Evolutionary conservation across 2,888 invertebrate species (phyloP).

Genomic region (Ferdinandea cuprea): DNA sequence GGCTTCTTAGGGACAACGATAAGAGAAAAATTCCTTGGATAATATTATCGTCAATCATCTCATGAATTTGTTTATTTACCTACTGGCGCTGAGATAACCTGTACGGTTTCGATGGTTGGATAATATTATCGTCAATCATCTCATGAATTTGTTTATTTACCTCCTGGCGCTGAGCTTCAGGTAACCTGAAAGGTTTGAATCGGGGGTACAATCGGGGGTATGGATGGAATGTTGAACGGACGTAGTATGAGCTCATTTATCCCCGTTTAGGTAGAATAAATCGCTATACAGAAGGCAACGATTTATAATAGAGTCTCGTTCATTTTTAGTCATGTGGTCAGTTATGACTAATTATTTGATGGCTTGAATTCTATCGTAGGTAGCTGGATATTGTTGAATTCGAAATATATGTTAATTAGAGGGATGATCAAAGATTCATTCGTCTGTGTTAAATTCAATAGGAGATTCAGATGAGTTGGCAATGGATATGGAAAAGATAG

Average conservation of each 20-base stretch:
- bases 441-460: neutral
- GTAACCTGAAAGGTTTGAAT: neutral
- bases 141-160: too few species aligned
- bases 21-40: slow-evolving; percentile 8
- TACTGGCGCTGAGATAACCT: slow-evolving; percentile 1
- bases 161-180: slow-evolving; percentile 1
- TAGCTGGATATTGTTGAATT: too few species aligned
- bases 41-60: slow-evolving; percentile 19
- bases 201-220: neutral
- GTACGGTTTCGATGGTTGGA: neutral
- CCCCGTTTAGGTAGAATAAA: neutral
- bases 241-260: neutral
- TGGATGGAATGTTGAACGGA: neutral
- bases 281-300: neutral
- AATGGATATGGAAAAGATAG: neutral
- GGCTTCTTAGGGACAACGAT: slow-evolving; percentile 24
- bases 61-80: slow-evolving; percentile 4
- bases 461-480: neutral
- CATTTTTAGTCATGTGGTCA: neutral
- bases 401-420: neutral
- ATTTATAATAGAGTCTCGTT: neutral
- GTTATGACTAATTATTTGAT: slow-evolving; percentile 11
- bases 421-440: neutral
- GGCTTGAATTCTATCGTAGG: neutral
- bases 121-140: slow-evolving; percentile 9